Conservation (phyloP, 2,888 invertebrate genomes). For the Nemoura dubitans region DNA sequence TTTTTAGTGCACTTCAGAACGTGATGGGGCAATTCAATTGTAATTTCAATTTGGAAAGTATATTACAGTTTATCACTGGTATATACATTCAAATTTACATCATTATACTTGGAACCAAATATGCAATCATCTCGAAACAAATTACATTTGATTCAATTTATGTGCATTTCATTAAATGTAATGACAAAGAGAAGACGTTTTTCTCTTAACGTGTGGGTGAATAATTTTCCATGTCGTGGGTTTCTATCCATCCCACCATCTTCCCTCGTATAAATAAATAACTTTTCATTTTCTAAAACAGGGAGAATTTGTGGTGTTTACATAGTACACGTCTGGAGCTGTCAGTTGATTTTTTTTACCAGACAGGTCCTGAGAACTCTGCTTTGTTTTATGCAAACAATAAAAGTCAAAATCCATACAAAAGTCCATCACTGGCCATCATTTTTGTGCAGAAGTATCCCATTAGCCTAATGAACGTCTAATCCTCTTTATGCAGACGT, state of each 20-base stretch:
- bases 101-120: no score
- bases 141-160: not conserved
- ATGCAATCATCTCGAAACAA: not conserved
- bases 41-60: not conserved
- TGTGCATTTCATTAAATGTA: not conserved
- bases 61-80: not conserved
- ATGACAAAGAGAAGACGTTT: not conserved
- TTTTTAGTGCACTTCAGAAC: not conserved
- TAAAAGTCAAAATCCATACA: not conserved
- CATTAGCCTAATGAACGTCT: not conserved
- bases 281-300: not conserved
- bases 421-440: not conserved
- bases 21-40: not conserved
- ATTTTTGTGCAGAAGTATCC: not conserved
- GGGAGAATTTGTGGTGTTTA: not conserved
- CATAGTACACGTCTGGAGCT: not conserved
- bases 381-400: not conserved
- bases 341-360: not conserved
- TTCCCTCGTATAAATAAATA: not conserved
- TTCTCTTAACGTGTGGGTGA: not conserved
- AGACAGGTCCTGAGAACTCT: not conserved
- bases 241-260: not conserved
- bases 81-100: no score
- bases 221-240: not conserved
- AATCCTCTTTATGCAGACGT: not conserved